phyloP scores from a whole-genome alignment of 2,113 vertebrate genomes.

The Antechinus stuartii region DNA sequence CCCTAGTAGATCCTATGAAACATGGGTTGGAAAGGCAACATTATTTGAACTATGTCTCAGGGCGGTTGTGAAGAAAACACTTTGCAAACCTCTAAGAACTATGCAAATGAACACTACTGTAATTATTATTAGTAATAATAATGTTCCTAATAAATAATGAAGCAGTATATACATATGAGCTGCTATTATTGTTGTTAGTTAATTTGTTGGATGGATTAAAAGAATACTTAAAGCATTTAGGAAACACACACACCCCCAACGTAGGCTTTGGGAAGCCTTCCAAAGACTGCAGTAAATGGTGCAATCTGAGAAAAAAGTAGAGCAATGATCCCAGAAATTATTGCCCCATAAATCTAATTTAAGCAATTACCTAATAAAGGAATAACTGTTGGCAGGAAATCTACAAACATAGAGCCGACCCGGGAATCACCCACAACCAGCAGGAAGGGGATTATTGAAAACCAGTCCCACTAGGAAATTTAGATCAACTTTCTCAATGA shows the following conservation, averaged over 20 bases:
- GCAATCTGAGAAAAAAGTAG: not conserved
- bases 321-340: slow-evolving; percentile 17
- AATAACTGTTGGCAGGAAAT: slow-evolving; percentile 21
- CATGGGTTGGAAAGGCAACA: no score
- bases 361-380: slow-evolving; percentile 18
- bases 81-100: not conserved
- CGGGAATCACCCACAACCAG: not conserved
- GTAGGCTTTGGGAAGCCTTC: not conserved
- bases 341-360: slow-evolving; percentile 21
- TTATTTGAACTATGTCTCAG: not conserved
- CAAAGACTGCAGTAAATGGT: not conserved
- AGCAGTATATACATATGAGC: not conserved
- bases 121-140: not conserved
- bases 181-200: not conserved
- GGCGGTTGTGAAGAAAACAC: not conserved
- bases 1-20: not conserved
- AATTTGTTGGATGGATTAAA: not conserved
- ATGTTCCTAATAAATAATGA: not conserved
- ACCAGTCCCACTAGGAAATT: not conserved
- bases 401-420: not conserved
- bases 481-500: not conserved
- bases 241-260: not conserved
- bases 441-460: slow-evolving; percentile 5
- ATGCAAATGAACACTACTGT: not conserved
- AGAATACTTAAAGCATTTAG: not conserved